Percentiles rank a stretch among this genome's conserved stretches.
These are phyloP conservation scores for Oncorhynchus kisutch DNA, from an alignment of 2,113 vertebrate species.

Conservation along the genomic window DNA sequence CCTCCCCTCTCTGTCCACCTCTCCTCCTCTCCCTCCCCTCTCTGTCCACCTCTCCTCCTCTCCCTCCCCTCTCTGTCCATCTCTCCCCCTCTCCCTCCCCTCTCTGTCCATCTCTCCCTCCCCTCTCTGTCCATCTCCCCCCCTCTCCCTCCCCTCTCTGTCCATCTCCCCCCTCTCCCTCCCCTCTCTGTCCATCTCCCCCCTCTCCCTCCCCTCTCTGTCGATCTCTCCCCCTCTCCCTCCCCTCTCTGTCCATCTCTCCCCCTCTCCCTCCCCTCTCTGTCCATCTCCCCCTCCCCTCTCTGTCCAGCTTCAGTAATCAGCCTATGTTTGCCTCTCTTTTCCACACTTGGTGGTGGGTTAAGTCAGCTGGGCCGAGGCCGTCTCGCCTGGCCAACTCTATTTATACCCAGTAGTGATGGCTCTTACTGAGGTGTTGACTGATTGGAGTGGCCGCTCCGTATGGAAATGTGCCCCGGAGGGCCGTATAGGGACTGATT, in stretches of 20 bases:
- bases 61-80: neutral
- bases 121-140: neutral
- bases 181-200: no score
- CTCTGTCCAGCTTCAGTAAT: neutral
- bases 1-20: neutral
- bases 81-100: no score
- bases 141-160: neutral
- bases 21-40: no score
- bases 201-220: neutral
- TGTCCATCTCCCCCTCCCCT: no score
- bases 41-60: neutral
- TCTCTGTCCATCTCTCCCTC: no score
- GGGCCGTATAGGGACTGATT: slow-evolving; percentile 21
- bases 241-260: neutral
- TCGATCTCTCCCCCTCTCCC: no score
- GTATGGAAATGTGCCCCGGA: slow-evolving; percentile 55
- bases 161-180: neutral
- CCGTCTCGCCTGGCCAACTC: no score
- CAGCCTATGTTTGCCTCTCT: no score
- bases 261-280: neutral
- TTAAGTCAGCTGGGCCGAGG: no score
- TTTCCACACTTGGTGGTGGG: no score
- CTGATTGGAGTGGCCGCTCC: slow-evolving; percentile 48
- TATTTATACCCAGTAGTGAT: no score
- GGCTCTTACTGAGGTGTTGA: slow-evolving; percentile 21